Percentiles rank a stretch among this genome's conserved stretches.
These are phyloP conservation scores for Microcebus jonahi DNA, from an alignment of 2,113 vertebrate genomes.

Conservation along the genomic window DNA sequence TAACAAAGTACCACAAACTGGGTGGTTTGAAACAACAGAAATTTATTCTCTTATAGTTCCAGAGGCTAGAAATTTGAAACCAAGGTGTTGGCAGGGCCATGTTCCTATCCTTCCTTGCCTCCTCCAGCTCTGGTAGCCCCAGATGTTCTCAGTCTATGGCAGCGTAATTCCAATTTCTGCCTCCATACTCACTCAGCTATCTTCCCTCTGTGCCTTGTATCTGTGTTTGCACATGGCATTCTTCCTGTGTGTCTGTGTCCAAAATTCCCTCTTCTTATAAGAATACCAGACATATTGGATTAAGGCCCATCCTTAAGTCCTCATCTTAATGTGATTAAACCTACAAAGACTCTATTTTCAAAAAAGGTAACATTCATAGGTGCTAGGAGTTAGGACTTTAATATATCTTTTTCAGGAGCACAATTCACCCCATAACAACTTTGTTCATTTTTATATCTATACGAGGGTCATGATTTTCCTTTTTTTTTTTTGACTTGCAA, in stretches of 20 bases:
- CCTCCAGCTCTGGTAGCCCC: not conserved
- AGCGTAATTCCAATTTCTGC: not conserved
- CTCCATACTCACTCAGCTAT: not conserved
- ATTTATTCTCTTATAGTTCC: not conserved
- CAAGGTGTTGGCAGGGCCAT: not conserved
- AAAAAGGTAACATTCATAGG: not conserved
- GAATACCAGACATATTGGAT: not conserved
- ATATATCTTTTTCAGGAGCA: not conserved
- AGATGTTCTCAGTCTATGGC: not conserved
- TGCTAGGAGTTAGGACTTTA: not conserved
- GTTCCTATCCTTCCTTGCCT: not conserved
- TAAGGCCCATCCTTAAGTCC: not conserved
- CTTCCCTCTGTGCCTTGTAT: not conserved
- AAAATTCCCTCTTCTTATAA: not conserved
- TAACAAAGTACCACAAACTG: not conserved
- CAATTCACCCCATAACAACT: not conserved
- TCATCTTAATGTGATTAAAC: not conserved
- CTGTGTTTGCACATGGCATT: not conserved
- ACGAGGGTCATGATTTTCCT: not conserved
- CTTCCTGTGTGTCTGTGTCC: not conserved
- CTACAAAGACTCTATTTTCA: not conserved
- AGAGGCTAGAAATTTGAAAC: not conserved
- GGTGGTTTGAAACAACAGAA: not conserved
- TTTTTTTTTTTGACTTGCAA: not conserved
- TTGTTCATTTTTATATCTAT: not conserved